phyloP scores from a whole-genome alignment of 2,797 vertebrate genomes.

The Jordanella pulchra region DNA sequence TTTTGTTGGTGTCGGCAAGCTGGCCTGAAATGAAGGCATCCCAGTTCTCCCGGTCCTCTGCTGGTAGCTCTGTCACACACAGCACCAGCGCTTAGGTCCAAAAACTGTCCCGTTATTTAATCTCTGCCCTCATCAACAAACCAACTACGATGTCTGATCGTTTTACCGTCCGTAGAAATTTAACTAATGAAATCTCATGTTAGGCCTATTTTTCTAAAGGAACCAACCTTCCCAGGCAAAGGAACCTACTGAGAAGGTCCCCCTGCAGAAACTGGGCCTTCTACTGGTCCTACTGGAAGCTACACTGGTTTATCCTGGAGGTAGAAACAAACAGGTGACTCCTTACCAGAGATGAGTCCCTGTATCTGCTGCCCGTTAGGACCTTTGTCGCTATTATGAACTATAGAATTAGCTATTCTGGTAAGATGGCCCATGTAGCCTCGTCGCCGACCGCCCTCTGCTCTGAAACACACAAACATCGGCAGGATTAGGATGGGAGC shows the following conservation, averaged over 20 bases:
- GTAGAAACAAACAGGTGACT: not conserved
- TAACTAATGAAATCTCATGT: too few relatives aligned
- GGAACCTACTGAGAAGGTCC: not conserved
- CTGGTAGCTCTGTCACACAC: constrained; percentile 85
- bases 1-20: constrained; percentile 92
- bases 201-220: too few relatives aligned
- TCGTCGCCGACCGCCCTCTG: constrained; percentile 90
- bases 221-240: too few relatives aligned
- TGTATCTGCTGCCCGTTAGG: constrained; percentile 89
- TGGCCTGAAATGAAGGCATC: constrained; percentile 92
- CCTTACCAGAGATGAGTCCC: constrained; percentile 89
- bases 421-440: constrained; percentile 99
- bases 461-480: constrained; percentile 73
- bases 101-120: not conserved
- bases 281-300: not conserved
- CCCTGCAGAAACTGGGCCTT: not conserved
- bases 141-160: too few relatives aligned
- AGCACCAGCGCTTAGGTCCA: not conserved
- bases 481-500: not conserved
- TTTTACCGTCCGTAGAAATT: too few relatives aligned
- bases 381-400: constrained; percentile 95
- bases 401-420: constrained; percentile 96
- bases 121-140: too few relatives aligned
- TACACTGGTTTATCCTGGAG: not conserved
- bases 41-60: constrained; percentile 90